phyloP scores from a whole-genome alignment of 1,140 invertebrate genomes.

The Schlechtendalia chinensis region DNA sequence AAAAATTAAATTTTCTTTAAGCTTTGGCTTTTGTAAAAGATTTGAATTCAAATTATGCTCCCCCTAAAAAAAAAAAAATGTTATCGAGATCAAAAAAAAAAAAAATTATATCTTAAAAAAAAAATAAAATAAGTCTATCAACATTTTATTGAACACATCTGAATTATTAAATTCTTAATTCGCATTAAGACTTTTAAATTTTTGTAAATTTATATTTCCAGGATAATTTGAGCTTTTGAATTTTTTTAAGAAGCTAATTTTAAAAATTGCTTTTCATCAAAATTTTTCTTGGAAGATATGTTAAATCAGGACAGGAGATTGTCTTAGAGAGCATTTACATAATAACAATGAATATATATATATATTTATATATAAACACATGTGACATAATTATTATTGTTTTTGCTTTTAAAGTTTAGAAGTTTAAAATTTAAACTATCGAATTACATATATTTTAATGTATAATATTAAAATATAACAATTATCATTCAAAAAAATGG shows the following conservation, averaged over 20 bases:
- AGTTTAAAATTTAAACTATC: too few relatives aligned
- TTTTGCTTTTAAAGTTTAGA: background rate
- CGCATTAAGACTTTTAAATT: slow-evolving; percentile 6
- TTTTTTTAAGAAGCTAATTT: slow-evolving; percentile 1
- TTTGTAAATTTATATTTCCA: slow-evolving; percentile 16
- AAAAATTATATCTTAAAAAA: slow-evolving; percentile 30
- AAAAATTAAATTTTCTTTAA: slow-evolving; percentile 31
- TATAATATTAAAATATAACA: background rate
- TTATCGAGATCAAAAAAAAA: slow-evolving; percentile 49
- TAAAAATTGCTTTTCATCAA: background rate
- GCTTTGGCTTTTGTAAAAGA: slow-evolving; percentile 48
- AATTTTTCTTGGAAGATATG: slow-evolving; percentile 38
- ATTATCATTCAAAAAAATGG: background rate
- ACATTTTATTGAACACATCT: slow-evolving; percentile 48
- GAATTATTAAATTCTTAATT: slow-evolving; percentile 45
- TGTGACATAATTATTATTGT: background rate
- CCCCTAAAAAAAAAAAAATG: slow-evolving; percentile 21
- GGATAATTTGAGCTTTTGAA: slow-evolving; percentile 15
- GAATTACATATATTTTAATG: background rate
- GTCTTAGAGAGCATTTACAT: slow-evolving; percentile 45
- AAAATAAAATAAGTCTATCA: slow-evolving; percentile 46
- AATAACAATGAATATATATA: slow-evolving; percentile 35
- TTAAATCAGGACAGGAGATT: slow-evolving; percentile 34
- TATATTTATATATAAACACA: background rate
- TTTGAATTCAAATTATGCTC: slow-evolving; percentile 41